These are phyloP conservation scores for Coptodon rendalli DNA, from an alignment of 2,113 vertebrate genomes.

Conservation along the genomic window DNA sequence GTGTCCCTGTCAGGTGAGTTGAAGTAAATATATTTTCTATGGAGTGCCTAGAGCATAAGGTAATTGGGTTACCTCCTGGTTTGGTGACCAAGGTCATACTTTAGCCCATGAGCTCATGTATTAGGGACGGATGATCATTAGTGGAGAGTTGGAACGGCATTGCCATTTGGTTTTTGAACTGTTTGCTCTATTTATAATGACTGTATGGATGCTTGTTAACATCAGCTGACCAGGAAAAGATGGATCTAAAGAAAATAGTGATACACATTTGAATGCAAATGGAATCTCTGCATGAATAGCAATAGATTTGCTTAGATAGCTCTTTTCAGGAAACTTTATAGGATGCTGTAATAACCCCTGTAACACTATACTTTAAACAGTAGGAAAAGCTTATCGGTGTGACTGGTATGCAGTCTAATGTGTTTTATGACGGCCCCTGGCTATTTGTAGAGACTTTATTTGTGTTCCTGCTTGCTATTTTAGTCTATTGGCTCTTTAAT, in stretches of 20 bases:
- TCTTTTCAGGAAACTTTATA: not conserved
- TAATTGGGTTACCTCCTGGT: slow-evolving; percentile 34
- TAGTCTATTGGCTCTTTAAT: slow-evolving; percentile 24
- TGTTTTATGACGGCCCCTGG: not conserved
- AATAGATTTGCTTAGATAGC: not conserved
- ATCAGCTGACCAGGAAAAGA: not conserved
- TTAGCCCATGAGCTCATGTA: slow-evolving; percentile 42
- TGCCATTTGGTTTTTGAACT: not conserved
- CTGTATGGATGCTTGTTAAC: not conserved
- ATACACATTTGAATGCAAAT: not conserved
- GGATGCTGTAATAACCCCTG: not conserved
- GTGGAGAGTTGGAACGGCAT: slow-evolving; percentile 8
- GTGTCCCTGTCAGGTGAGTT: not conserved
- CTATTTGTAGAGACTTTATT: slow-evolving; percentile 42
- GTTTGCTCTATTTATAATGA: not conserved
- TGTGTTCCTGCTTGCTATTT: slow-evolving; percentile 38
- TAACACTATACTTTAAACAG: not conserved
- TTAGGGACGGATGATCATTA: slow-evolving; percentile 48
- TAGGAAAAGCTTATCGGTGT: not conserved
- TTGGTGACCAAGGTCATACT: slow-evolving; percentile 23
- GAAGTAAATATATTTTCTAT: not conserved
- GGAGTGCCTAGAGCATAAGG: not conserved
- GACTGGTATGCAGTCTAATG: not conserved
- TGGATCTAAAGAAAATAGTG: not conserved
- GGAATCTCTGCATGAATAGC: not conserved